Percentiles rank a stretch among this genome's conserved stretches.
Evolutionary conservation across 2,113 vertebrate genomes (phyloP).

Genomic region (Struthio camelus): DNA sequence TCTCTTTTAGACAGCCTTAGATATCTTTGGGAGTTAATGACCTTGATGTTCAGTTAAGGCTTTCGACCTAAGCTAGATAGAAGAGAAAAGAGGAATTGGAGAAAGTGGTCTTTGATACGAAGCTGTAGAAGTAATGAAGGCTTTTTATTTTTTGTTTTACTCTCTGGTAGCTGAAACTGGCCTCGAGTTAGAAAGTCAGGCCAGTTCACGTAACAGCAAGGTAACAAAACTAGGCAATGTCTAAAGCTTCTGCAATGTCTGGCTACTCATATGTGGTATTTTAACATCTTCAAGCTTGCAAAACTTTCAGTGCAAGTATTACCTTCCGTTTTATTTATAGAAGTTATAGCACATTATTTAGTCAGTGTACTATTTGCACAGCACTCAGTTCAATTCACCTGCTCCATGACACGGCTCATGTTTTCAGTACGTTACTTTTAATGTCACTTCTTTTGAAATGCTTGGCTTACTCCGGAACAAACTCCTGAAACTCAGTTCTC

Average conservation of each 20-base stretch:
- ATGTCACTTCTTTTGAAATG: neutral
- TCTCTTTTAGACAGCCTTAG: neutral
- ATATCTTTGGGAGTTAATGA: neutral
- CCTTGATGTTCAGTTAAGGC: neutral
- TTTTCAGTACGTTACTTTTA: neutral
- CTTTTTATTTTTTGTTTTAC: neutral
- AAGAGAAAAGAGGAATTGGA: neutral
- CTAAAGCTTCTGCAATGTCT: neutral
- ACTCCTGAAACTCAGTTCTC: neutral
- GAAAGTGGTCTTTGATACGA: neutral
- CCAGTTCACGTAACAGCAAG: neutral
- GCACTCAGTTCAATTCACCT: neutral
- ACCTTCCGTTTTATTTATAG: neutral
- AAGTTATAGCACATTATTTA: neutral
- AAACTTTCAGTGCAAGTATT: neutral
- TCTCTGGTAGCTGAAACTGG: neutral
- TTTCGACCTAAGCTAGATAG: neutral
- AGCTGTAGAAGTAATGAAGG: neutral
- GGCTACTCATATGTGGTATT: neutral
- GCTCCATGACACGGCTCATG: neutral
- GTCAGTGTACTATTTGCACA: slow-evolving; percentile 6
- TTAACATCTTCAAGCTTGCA: neutral
- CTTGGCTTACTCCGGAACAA: neutral
- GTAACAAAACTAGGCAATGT: neutral
- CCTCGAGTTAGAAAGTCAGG: neutral